Base-by-base conservation (phyloP, 1,140 invertebrate species). In the Zaprionus tsacasi region DNA sequence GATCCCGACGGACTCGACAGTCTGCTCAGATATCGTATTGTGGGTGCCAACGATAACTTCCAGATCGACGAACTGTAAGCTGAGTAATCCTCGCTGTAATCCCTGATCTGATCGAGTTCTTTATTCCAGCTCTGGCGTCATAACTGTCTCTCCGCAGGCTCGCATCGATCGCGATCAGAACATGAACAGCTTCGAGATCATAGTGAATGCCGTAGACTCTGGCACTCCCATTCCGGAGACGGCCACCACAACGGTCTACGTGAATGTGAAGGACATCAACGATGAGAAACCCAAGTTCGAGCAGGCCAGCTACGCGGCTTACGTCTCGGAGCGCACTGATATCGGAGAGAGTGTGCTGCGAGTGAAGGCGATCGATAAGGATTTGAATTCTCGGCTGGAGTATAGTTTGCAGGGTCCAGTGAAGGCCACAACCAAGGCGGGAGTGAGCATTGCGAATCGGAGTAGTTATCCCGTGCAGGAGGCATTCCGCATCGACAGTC, bases 221-320 rank as follows among this genome's bases (percentile, higher is more conserved):
- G 96, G 96, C 1, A 93, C 93, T n/a, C 96, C 96, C 0, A 94
- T 96, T n/a, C 94, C 94, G 43, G 96, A 96, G 93, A 96, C 96
- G 0, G 96, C 96, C 0, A 96, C 96, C 0, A 95, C 96, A 0
- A 96, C 95, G 2, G 95, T 97, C 0, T 95, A 95, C 43, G 94
- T 97, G 1, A 95, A 94, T 30, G 95, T 98, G 12, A 92, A 95
- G 72, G 96, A 98, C 87, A 96, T 97, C 0, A 97, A 98, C 74
- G 97, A 98, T 85, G 96, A 97, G 82, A 94, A 95, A 12, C 97
- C 97, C 0, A 94, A 91, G 70, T 98, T 98, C 67, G 94, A 95
- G 75, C 94, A 95, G 27, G 93, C 94, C 1, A 94, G 94, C 33
- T 95, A 95, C 79, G 93, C 95, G 8, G 93, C 94, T 48, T 96